These are phyloP conservation scores for Carcharodon carcharias DNA, from an alignment of 2,797 vertebrate genomes.

Conservation along the genomic window DNA sequence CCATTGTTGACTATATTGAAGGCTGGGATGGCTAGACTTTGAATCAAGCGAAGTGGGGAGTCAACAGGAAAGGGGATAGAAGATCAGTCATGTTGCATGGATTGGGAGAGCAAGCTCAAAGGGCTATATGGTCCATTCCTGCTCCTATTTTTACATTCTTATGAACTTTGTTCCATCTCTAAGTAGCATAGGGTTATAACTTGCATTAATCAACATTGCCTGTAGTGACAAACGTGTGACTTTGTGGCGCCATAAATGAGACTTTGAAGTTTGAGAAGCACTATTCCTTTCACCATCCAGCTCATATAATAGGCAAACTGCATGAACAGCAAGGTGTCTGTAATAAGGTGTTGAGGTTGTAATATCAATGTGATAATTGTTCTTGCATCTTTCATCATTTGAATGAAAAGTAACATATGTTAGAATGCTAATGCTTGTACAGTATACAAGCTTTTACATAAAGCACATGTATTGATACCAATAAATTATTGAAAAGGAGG, in stretches of 20 bases:
- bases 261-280: neutral
- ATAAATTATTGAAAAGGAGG: neutral
- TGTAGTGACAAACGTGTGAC: neutral
- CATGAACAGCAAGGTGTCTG: too few species aligned
- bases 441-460: neutral
- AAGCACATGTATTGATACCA: neutral
- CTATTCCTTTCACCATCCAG: neutral
- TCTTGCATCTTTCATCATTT: neutral
- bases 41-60: too few species aligned
- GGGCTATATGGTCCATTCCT: too few species aligned
- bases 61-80: too few species aligned
- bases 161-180: neutral
- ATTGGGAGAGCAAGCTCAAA: too few species aligned
- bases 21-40: too few species aligned
- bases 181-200: neutral
- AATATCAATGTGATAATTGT: neutral
- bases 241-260: neutral
- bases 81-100: too few species aligned
- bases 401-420: too few species aligned
- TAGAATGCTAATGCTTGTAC: neutral
- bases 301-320: neutral
- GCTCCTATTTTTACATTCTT: too few species aligned
- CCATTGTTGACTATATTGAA: too few species aligned
- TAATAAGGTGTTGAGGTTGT: neutral
- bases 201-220: neutral